These are phyloP conservation scores for Rhagophthalmus giganteus DNA, from an alignment of 2,888 invertebrate genomes.

Conservation along the genomic window DNA sequence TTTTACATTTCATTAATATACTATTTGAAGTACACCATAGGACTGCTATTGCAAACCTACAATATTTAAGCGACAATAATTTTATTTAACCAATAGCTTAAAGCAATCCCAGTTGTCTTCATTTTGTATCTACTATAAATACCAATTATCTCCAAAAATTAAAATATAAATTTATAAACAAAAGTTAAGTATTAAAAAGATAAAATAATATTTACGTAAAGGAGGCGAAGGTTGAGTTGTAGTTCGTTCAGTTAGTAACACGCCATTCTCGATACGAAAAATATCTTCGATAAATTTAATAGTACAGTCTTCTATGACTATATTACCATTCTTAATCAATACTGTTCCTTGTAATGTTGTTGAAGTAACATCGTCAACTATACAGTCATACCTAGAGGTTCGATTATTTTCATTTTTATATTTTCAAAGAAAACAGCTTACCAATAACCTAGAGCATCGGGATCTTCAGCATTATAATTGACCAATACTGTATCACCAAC, in stretches of 20 bases:
- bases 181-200: not conserved
- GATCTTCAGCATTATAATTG: conserved; percentile 74
- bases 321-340: conserved; percentile 60
- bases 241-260: conserved; percentile 40
- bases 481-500: conserved; percentile 68
- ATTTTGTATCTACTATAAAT: too few species aligned
- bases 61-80: too few species aligned
- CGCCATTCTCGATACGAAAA: conserved; percentile 65
- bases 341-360: conserved; percentile 62
- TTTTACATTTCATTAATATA: too few species aligned
- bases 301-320: conserved; percentile 64
- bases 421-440: conserved; percentile 37
- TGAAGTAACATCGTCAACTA: conserved; percentile 58
- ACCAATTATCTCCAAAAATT: too few species aligned
- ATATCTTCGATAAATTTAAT: conserved; percentile 66
- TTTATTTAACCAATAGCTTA: too few species aligned
- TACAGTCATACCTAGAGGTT: conserved; percentile 60
- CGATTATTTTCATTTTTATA: not conserved
- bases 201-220: conserved; percentile 5
- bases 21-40: too few species aligned
- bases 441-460: conserved; percentile 72
- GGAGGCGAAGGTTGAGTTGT: not conserved
- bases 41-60: too few species aligned
- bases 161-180: not conserved
- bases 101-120: too few species aligned